Conservation (phyloP, 2,113 vertebrate genomes). For the Cariama cristata region DNA sequence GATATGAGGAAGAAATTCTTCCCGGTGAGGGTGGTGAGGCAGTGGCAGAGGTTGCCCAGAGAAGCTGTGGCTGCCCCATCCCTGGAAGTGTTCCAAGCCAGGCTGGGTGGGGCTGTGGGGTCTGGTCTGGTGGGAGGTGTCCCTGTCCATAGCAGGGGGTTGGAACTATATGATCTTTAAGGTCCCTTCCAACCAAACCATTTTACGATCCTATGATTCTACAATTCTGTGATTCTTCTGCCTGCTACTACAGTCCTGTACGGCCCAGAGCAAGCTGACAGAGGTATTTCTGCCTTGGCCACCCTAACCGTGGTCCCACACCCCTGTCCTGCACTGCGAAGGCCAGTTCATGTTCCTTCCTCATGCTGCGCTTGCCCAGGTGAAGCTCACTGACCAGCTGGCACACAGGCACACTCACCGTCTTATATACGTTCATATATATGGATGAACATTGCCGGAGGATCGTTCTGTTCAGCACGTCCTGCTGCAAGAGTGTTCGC, state of each 20-base stretch:
- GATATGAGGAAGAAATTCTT: too few relatives aligned
- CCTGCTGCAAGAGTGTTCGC: not conserved
- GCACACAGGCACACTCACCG: not conserved
- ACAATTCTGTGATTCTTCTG: not conserved
- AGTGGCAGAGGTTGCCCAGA: too few relatives aligned
- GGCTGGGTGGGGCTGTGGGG: too few relatives aligned
- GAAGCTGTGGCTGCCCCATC: too few relatives aligned
- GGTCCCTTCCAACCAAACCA: too few relatives aligned
- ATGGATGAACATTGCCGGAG: not conserved
- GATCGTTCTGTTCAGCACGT: not conserved
- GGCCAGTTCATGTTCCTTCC: not conserved
- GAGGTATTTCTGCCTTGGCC: not conserved
- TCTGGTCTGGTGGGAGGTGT: too few relatives aligned
- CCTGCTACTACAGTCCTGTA: not conserved
- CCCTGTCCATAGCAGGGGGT: too few relatives aligned
- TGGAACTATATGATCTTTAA: too few relatives aligned
- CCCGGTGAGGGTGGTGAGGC: too few relatives aligned
- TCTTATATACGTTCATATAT: not conserved
- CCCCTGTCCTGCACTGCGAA: not conserved
- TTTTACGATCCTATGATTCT: not conserved
- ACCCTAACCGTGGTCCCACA: not conserved
- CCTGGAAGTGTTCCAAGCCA: too few relatives aligned
- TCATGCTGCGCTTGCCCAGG: not conserved
- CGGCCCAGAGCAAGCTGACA: not conserved
- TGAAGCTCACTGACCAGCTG: not conserved